Evolutionary conservation across 2,888 invertebrate genomes (phyloP).

Genomic region (Agrotis clavis): DNA sequence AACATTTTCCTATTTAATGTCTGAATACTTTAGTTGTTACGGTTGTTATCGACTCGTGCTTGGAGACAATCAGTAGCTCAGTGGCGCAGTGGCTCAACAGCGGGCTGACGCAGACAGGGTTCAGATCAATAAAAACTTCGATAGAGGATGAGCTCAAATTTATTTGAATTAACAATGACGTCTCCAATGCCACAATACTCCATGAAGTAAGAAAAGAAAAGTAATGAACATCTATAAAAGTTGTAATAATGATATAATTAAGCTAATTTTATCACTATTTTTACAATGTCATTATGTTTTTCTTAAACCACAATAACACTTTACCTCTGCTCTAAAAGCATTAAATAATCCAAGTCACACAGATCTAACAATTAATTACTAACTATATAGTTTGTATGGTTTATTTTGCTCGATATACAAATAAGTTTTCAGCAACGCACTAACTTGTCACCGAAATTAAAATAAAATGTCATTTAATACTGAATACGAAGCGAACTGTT

Average conservation of each 20-base stretch:
- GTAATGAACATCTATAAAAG: conserved; percentile 91
- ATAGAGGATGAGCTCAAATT: conserved; percentile 90
- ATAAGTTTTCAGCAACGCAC: conserved; percentile 84
- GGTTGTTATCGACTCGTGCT: conserved; percentile 48
- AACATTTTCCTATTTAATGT: conserved; percentile 48
- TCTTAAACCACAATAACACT: conserved; percentile 91
- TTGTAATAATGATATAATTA: conserved; percentile 91
- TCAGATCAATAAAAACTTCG: conserved; percentile 86
- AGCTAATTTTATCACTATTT: conserved; percentile 91
- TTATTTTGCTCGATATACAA: conserved; percentile 91
- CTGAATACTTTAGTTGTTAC: conserved; percentile 30
- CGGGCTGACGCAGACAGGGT: conserved; percentile 69
- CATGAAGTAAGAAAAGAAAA: conserved; percentile 91
- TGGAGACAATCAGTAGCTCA: conserved; percentile 67
- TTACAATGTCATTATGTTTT: conserved; percentile 91
- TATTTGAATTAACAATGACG: conserved; percentile 91
- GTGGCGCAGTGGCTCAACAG: conserved; percentile 31
- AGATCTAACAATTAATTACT: conserved; percentile 91
- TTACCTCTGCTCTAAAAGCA: conserved; percentile 90
- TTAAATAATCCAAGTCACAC: conserved; percentile 91
- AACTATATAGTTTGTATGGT: conserved; percentile 89
- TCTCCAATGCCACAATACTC: conserved; percentile 91
- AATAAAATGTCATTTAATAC: conserved; percentile 88
- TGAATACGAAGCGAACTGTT: conserved; percentile 88
- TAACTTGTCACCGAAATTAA: conserved; percentile 80